Base-by-base conservation (phyloP, 2,888 invertebrate species). In the Yponomeuta cagnagella region DNA sequence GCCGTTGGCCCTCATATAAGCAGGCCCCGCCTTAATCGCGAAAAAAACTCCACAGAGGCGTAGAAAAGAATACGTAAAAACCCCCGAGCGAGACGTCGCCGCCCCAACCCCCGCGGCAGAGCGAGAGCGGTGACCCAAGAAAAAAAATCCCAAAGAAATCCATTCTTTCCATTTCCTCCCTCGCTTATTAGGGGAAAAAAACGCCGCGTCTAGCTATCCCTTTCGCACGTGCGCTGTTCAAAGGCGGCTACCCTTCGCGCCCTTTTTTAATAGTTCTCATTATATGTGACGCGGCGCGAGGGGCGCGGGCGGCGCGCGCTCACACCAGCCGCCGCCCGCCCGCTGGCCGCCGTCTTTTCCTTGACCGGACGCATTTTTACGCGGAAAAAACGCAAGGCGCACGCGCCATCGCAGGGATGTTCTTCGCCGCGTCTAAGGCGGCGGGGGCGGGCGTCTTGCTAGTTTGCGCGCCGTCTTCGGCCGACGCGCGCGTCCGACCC, bases 91-190 rank as follows among this genome's bases (percentile, higher is more conserved):
- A 82, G 80, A 90, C 79, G 76, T 74, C 78, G 72, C 76, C 77
- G 88, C 78, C 76, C 70, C 76, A 48, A 71, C 68, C 12, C 48
- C 70, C 72, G 74, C 79, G 89, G 78, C 85, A 85, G 84, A 90
- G 88, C 84, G 90, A 86, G 91, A 89, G 80, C 31, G 73, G 79
- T 75, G 70, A 80, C 78, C 79, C 82, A 79, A 84, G 88, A 90
- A 89, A 89, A 90, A 92, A 92, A 92, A 91, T 89, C 86, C 85
- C 85, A 90, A 91, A 91, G 91, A 91, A 89, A 86, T 83, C 82
- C 85, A 88, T 91, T 91, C 90, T 90, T 91, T 91, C 84, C 89
- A 91, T 87, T 90, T 91, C 90, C 91, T 91, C 91, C 90, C 90
- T 87, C 81, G 84, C 87, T 88, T 87, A 88, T 87, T 86, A 85